Evolutionary conservation across 2,888 invertebrate species (phyloP).

Genomic region (Temnothorax ravouxi): DNA sequence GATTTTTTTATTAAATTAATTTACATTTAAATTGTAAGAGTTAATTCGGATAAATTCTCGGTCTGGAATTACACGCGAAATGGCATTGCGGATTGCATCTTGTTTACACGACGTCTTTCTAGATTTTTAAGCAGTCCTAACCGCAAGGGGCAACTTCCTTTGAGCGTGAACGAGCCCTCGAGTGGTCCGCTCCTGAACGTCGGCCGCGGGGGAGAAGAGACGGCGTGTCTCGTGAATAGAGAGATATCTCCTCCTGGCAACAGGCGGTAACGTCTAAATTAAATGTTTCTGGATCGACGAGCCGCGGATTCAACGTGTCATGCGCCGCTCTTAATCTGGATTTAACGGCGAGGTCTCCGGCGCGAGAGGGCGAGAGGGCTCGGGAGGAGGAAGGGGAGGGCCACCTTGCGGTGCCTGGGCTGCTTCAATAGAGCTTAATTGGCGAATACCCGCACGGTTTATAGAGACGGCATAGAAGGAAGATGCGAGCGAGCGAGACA

Average conservation of each 20-base stretch:
- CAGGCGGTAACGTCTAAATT: conserved; percentile 82
- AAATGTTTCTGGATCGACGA: conserved; percentile 83
- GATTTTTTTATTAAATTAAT: background rate
- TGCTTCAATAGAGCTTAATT: conserved; percentile 81
- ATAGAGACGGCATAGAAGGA: conserved; percentile 64
- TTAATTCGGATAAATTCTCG: background rate
- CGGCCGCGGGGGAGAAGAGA: conserved; percentile 47
- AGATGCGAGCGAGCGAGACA: conserved; percentile 52
- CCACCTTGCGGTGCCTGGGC: conserved; percentile 64
- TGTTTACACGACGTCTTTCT: background rate
- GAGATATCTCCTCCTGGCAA: conserved; percentile 77
- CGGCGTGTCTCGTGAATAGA: conserved; percentile 70
- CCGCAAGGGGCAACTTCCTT: background rate
- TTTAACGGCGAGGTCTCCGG: conserved; percentile 78
- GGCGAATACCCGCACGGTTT: conserved; percentile 77
- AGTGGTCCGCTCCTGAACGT: conserved; percentile 65
- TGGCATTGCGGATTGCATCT: background rate
- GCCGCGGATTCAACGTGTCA: conserved; percentile 79
- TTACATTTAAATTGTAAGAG: background rate
- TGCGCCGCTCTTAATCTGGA: conserved; percentile 81
- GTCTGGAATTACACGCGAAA: background rate
- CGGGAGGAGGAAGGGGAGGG: conserved; percentile 38
- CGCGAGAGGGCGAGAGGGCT: conserved; percentile 73
- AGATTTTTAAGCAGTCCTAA: background rate
- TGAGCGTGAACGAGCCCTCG: conserved; percentile 18